Evolutionary conservation across 2,113 vertebrate species (phyloP).

Genomic region (Caranx melampygus): DNA sequence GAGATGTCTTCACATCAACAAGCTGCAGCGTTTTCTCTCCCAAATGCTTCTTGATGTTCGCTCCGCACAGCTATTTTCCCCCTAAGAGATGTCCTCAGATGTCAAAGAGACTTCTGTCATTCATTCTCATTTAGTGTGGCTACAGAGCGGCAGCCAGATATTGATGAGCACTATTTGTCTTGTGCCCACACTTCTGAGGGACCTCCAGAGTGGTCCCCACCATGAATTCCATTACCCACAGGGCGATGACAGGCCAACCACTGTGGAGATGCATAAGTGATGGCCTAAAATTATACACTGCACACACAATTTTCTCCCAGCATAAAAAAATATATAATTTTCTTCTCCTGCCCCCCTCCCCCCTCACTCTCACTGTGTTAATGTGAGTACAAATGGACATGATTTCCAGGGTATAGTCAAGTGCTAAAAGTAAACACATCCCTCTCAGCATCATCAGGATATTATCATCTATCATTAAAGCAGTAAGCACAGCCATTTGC

Average conservation of each 20-base stretch:
- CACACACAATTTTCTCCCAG: constrained; percentile 27
- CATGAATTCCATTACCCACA: constrained; percentile 51
- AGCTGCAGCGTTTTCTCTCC: constrained; percentile 21
- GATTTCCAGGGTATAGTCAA: constrained; percentile 17
- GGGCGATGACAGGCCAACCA: constrained; percentile 40
- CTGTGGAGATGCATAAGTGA: constrained; percentile 25
- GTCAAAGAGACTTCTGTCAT: constrained; percentile 57
- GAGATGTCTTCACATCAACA: constrained; percentile 40
- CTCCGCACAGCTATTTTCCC: constrained; percentile 29
- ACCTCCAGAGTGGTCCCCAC: constrained; percentile 54
- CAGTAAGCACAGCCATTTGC: constrained; percentile 54
- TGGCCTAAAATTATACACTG: constrained; percentile 54
- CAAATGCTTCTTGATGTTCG: constrained; percentile 31
- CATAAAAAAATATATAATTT: constrained; percentile 11
- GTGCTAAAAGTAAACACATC: constrained; percentile 59
- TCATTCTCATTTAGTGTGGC: constrained; percentile 62
- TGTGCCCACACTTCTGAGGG: constrained; percentile 55
- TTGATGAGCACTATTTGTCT: constrained; percentile 66
- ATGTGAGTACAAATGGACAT: constrained; percentile 7
- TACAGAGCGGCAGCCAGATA: constrained; percentile 59
- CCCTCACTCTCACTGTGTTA: constrained; percentile 15
- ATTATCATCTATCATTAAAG: constrained; percentile 62
- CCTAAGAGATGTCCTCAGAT: constrained; percentile 53
- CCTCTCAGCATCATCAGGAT: constrained; percentile 56
- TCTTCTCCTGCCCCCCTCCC: no score